Evolutionary conservation across 2,888 invertebrate species (phyloP).

Genomic region (Nezara viridula): DNA sequence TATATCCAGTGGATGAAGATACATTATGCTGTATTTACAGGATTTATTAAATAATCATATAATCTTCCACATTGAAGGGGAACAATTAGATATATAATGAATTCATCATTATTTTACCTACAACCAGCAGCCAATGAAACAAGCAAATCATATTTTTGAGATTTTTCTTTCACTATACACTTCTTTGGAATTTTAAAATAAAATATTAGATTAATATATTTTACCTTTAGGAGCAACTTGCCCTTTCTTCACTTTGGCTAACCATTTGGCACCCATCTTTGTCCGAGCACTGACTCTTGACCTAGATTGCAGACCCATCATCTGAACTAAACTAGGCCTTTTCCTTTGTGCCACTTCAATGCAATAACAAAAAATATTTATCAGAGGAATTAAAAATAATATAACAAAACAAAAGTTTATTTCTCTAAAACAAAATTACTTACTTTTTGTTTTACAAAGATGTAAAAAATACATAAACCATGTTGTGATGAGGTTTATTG

Average conservation of each 20-base stretch:
- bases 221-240: conserved; percentile 83
- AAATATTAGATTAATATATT: too few relatives aligned
- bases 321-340: conserved; percentile 86
- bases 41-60: too few relatives aligned
- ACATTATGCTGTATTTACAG: too few relatives aligned
- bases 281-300: conserved; percentile 83
- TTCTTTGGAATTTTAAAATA: neutral
- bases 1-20: too few relatives aligned
- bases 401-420: conserved; percentile 50
- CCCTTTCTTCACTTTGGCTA: conserved; percentile 88
- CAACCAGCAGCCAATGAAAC: neutral
- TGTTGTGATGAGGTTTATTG: conserved; percentile 95
- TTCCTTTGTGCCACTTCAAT: conserved; percentile 72
- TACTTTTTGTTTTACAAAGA: conserved; percentile 76
- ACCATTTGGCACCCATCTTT: conserved; percentile 90
- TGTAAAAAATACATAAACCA: conserved; percentile 90
- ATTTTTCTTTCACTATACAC: neutral
- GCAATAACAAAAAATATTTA: conserved; percentile 34
- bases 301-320: conserved; percentile 82
- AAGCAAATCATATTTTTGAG: neutral
- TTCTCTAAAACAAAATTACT: conserved; percentile 59
- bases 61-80: too few relatives aligned
- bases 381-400: conserved; percentile 48
- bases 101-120: too few relatives aligned
- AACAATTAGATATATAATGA: too few relatives aligned